Conservation (phyloP, 1,140 invertebrate genomes). For the Drosophila novamexicana region DNA sequence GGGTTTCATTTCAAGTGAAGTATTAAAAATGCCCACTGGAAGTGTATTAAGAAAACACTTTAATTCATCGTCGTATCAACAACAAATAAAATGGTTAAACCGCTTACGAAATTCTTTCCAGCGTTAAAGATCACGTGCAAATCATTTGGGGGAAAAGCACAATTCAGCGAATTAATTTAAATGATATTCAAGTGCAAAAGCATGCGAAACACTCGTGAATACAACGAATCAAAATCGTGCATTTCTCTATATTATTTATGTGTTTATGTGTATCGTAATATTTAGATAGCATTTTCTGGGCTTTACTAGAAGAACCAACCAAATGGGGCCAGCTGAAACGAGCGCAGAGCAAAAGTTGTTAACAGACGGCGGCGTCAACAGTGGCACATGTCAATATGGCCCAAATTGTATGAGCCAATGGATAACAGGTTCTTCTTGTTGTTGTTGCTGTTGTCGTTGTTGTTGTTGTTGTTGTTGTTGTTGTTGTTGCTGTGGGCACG, state of each 20-base stretch:
- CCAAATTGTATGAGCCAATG: slow-evolving; percentile 70
- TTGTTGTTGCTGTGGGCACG: slow-evolving; percentile 49
- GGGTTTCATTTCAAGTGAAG: background rate
- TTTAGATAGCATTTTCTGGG: slow-evolving; percentile 49
- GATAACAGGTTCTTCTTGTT: slow-evolving; percentile 57
- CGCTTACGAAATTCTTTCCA: background rate
- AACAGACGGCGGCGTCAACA: slow-evolving; percentile 27
- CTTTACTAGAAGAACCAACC: slow-evolving; percentile 52
- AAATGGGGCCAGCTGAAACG: slow-evolving; percentile 48
- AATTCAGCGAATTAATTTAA: slow-evolving; percentile 4
- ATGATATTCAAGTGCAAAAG: slow-evolving; percentile 21
- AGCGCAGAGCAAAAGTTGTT: slow-evolving; percentile 53
- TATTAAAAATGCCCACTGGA: background rate
- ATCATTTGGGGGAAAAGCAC: slow-evolving; percentile 24
- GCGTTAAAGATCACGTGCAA: slow-evolving; percentile 30
- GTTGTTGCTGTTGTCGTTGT: slow-evolving; percentile 14
- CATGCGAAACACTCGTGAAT: background rate
- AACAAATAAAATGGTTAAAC: slow-evolving; percentile 58
- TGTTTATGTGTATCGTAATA: slow-evolving; percentile 15
- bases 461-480: slow-evolving; percentile 18
- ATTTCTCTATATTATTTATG: background rate
- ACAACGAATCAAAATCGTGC: background rate
- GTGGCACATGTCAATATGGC: slow-evolving; percentile 76
- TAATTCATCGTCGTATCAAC: slow-evolving; percentile 53
- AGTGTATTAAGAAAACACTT: slow-evolving; percentile 41